A percentile compares a stretch with the other conserved stretches of the same genome.
These are phyloP conservation scores for Entomyzon cyanotis DNA, from an alignment of 2,113 vertebrate species.

Conservation along the genomic window DNA sequence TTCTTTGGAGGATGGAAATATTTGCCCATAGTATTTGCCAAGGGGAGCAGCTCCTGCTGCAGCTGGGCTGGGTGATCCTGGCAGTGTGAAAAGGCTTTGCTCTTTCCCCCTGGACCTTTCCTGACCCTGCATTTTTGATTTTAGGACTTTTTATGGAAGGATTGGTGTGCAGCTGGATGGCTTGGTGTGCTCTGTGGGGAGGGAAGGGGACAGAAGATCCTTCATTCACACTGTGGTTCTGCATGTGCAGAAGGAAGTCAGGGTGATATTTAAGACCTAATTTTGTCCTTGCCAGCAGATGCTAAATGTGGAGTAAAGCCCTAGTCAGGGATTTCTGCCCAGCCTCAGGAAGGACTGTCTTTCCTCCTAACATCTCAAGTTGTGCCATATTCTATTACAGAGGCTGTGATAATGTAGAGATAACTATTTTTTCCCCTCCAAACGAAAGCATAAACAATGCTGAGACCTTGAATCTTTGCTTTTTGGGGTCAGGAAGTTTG, in stretches of 20 bases:
- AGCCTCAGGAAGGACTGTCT: constrained; percentile 52
- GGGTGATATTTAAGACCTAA: background rate
- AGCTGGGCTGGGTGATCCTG: background rate
- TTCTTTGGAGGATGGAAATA: background rate
- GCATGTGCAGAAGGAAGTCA: constrained; percentile 37
- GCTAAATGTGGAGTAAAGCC: background rate
- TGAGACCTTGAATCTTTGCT: background rate
- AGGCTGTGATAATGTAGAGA: constrained; percentile 24
- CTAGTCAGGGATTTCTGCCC: constrained; percentile 21
- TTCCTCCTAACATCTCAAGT: constrained; percentile 22
- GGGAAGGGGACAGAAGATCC: background rate
- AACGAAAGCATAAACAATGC: constrained; percentile 21
- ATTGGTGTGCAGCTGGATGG: rapidly evolving
- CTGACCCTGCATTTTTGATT: background rate
- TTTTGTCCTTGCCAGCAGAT: constrained; percentile 40
- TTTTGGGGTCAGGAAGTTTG: constrained; percentile 2
- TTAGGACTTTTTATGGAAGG: background rate
- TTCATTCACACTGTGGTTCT: background rate
- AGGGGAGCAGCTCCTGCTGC: background rate
- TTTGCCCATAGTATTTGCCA: background rate
- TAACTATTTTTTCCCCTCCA: background rate
- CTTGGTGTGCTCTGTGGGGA: rapidly evolving
- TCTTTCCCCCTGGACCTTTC: background rate
- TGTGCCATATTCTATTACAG: background rate
- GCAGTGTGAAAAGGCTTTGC: background rate